Percentiles rank a stretch among this genome's conserved stretches.
Evolutionary conservation across 1,140 invertebrate species (phyloP).

Genomic region (Orchesella cincta): DNA sequence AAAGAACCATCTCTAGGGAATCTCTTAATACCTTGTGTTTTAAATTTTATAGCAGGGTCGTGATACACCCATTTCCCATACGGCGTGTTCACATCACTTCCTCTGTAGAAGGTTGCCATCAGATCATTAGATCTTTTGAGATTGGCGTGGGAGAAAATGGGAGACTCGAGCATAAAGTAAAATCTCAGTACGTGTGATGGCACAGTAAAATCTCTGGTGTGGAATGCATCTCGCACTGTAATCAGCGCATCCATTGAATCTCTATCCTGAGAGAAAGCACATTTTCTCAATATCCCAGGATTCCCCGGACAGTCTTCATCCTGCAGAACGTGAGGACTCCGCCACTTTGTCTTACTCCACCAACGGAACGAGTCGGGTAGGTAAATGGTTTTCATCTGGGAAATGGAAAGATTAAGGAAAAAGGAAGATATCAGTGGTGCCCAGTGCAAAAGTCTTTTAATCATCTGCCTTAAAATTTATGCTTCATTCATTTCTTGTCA

Average conservation of each 20-base stretch:
- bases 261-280: slow-evolving; percentile 18
- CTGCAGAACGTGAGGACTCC: slow-evolving; percentile 45
- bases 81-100: slow-evolving; percentile 65
- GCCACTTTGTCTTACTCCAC: slow-evolving; percentile 46
- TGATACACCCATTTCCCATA: slow-evolving; percentile 61
- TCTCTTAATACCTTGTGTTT: slow-evolving; percentile 51
- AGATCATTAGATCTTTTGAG: background rate
- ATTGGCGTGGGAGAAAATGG: slow-evolving; percentile 11
- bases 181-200: slow-evolving; percentile 15
- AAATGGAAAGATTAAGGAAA: too few relatives aligned
- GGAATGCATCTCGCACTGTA: slow-evolving; percentile 19
- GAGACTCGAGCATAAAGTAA: slow-evolving; percentile 42
- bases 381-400: slow-evolving; percentile 31
- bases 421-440: background rate
- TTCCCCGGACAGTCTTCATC: background rate
- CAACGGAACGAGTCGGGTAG: slow-evolving; percentile 24
- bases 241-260: slow-evolving; percentile 21
- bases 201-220: slow-evolving; percentile 22
- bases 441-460: too few relatives aligned
- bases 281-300: background rate
- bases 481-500: too few relatives aligned
- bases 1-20: background rate
- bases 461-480: too few relatives aligned
- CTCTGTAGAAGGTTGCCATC: slow-evolving; percentile 60
- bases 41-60: slow-evolving; percentile 5